A percentile compares a stretch with the other conserved stretches of the same genome.
Conservation (phyloP, 2,797 vertebrate genomes). For the Garrulus glandarius region DNA sequence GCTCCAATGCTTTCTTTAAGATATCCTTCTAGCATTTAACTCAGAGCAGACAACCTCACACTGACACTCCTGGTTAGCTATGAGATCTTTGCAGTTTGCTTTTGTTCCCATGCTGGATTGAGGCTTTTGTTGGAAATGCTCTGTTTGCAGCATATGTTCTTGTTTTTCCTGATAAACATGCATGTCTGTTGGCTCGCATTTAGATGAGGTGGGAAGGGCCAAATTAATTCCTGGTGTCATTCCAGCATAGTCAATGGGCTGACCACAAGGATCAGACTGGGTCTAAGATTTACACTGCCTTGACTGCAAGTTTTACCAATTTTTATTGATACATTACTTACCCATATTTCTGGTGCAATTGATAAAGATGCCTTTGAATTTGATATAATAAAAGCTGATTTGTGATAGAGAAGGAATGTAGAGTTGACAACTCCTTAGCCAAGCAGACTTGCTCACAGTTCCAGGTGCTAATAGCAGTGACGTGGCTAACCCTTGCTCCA, state of each 20-base stretch:
- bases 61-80: not conserved
- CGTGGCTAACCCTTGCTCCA: not conserved
- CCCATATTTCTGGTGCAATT: not conserved
- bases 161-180: slow-evolving; percentile 70
- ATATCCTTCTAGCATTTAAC: not conserved
- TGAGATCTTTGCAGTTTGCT: not conserved
- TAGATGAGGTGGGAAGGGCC: slow-evolving; percentile 25
- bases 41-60: not conserved
- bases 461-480: not conserved
- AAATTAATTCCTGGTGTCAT: slow-evolving; percentile 24
- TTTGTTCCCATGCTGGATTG: slow-evolving; percentile 28
- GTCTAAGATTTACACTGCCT: not conserved
- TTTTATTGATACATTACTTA: not conserved
- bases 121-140: slow-evolving; percentile 65
- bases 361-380: not conserved
- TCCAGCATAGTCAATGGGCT: not conserved
- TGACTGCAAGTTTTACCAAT: not conserved
- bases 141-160: slow-evolving; percentile 69
- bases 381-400: not conserved
- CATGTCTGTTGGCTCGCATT: slow-evolving; percentile 44
- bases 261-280: not conserved
- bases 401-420: not conserved
- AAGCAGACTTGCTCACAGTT: not conserved
- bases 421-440: not conserved
- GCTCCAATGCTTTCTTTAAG: not conserved